Evolutionary conservation across 2,888 invertebrate genomes (phyloP), one percentile per base, ranked within the genome.

Genomic region (Gerris lacustris): DNA sequence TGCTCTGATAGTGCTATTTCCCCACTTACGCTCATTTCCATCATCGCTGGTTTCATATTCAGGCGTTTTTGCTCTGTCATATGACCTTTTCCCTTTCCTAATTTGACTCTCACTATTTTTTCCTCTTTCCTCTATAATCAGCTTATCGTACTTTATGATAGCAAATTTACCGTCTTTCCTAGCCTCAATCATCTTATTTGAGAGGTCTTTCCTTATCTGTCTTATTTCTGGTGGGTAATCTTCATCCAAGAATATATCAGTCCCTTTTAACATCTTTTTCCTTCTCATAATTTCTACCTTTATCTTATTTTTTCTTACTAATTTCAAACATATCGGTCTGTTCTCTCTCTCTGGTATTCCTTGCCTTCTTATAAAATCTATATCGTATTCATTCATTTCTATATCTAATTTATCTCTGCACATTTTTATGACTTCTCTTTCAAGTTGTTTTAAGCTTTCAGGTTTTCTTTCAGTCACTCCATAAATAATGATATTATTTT

Each of bases 401-500:
- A 62, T n/a, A 62, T 62, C n/a, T 62, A 62, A 62, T n/a, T 62
- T 62, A 15, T 62, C n/a, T 15, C n/a, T 62, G 11, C 11, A 15
- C n/a, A 62, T 15, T 62, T 62, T n/a, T 62, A 62, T 11, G 11
- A 62, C 62, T 11, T 15, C n/a, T 15, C 15, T n/a, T 62, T 62
- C 62, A 15, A 62, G n/a, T 11, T 62, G 11, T 2, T n/a, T 62
- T 62, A 5, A 15, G n/a, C n/a, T 62, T 5, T 62, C 62, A 11
- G 62, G 11, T n/a, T 62, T 62, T 62, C n/a, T n/a, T n/a, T 62
- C 62, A 5, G n/a, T 62, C 62, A 62, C 15, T 62, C 62, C 62
- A n/a, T 62, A n/a, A 62, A 62, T 62, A 62, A 62, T 62, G 11
- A 62, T 62, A n/a, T 62, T 62, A 11, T 62, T 62, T n/a, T 62